Percentiles rank a stretch among this genome's conserved stretches.
Conservation (phyloP, 2,113 vertebrate species). For the Oryzias celebensis region DNA sequence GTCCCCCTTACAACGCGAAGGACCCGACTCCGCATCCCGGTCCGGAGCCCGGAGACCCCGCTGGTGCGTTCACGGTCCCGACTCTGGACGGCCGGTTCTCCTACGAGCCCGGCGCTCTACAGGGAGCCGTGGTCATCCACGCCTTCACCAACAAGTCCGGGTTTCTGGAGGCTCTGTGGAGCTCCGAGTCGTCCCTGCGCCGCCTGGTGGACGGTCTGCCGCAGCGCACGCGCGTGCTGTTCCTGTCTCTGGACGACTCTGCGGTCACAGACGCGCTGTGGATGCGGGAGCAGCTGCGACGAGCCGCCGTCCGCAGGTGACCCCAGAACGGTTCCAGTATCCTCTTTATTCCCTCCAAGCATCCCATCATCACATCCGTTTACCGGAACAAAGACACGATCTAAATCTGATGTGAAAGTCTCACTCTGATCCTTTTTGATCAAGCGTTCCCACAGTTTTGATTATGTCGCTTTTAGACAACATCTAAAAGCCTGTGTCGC, state of each 20-base stretch:
- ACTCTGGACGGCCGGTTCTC: slow-evolving; percentile 76
- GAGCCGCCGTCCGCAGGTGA: slow-evolving; percentile 60
- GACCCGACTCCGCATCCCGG: neutral
- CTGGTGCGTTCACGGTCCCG: slow-evolving; percentile 59
- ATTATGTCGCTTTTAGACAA: too few relatives aligned
- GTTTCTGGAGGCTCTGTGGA: slow-evolving; percentile 80
- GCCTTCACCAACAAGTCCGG: slow-evolving; percentile 80
- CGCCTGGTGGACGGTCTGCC: slow-evolving; percentile 71
- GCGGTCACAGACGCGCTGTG: slow-evolving; percentile 69
- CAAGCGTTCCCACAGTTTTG: too few relatives aligned
- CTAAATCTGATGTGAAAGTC: too few relatives aligned
- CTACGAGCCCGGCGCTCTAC: slow-evolving; percentile 38
- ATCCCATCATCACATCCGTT: too few relatives aligned
- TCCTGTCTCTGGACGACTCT: slow-evolving; percentile 78
- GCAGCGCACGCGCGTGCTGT: slow-evolving; percentile 56
- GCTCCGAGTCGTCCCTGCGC: slow-evolving; percentile 60
- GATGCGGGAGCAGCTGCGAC: slow-evolving; percentile 76
- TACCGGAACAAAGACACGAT: too few relatives aligned
- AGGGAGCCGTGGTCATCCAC: slow-evolving; percentile 68
- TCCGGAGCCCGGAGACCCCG: slow-evolving; percentile 63
- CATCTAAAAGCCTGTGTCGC: too few relatives aligned
- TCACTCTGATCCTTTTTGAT: too few relatives aligned
- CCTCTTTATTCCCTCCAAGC: too few relatives aligned
- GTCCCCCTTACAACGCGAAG: neutral
- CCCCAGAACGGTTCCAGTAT: neutral